Evolutionary conservation across 2,797 vertebrate species (phyloP).

Genomic region (Argya squamiceps): DNA sequence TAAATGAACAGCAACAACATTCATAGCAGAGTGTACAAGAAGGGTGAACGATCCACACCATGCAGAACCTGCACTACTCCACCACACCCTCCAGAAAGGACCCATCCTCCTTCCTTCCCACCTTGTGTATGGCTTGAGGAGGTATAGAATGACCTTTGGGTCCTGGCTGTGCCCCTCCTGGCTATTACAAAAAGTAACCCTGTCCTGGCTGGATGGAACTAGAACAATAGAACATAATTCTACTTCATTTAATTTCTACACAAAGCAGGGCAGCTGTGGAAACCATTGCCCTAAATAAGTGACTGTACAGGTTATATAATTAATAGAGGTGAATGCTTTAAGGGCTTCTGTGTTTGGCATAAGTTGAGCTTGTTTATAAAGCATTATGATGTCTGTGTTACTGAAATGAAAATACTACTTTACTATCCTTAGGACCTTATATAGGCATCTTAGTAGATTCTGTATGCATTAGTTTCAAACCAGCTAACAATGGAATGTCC

Average conservation of each 20-base stretch:
- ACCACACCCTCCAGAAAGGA: neutral
- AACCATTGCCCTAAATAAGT: neutral
- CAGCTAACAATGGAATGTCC: neutral
- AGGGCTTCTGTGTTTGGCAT: neutral
- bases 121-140: neutral
- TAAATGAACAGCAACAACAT: neutral
- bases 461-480: neutral
- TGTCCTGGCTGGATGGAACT: neutral
- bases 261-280: neutral
- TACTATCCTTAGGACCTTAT: neutral
- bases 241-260: neutral
- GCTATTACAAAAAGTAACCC: neutral
- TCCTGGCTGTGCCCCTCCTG: neutral
- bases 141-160: neutral
- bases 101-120: neutral
- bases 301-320: neutral
- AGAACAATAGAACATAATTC: neutral
- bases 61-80: fast-evolving
- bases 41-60: fast-evolving
- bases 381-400: neutral
- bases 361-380: neutral
- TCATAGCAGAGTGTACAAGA: neutral
- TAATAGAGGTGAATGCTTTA: neutral
- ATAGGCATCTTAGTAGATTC: neutral
- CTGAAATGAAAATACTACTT: neutral